These are phyloP conservation scores for Petromus typicus DNA, from an alignment of 2,113 vertebrate genomes.

Conservation along the genomic window DNA sequence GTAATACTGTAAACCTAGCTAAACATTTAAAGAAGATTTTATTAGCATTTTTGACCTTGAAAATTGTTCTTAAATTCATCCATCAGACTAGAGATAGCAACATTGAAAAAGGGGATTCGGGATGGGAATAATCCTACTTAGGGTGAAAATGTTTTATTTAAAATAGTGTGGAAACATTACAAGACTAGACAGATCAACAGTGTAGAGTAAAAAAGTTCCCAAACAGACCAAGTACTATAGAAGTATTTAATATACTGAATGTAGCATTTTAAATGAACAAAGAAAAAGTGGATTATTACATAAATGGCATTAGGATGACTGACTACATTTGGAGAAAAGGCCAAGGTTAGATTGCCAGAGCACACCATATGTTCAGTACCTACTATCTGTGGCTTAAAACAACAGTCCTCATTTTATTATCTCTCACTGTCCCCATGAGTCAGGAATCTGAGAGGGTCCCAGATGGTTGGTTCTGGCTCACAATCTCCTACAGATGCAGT, in stretches of 20 bases:
- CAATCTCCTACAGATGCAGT: background rate
- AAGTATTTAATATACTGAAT: background rate
- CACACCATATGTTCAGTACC: background rate
- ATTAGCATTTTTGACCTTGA: background rate
- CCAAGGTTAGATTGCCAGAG: background rate
- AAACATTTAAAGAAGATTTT: slow-evolving; percentile 38
- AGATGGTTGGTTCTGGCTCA: background rate
- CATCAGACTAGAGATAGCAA: background rate
- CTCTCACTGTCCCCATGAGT: background rate
- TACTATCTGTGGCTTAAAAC: slow-evolving; percentile 1
- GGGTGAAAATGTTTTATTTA: slow-evolving; percentile 28
- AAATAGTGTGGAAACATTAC: background rate
- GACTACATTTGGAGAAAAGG: background rate
- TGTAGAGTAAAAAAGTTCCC: background rate
- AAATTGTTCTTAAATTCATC: slow-evolving; percentile 43
- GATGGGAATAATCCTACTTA: background rate
- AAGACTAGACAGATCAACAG: background rate
- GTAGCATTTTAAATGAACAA: slow-evolving; percentile 11
- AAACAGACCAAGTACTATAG: background rate
- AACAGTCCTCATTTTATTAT: background rate
- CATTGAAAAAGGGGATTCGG: background rate
- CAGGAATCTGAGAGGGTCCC: slow-evolving; percentile 24
- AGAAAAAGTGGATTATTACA: slow-evolving; percentile 23
- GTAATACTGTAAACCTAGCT: slow-evolving; percentile 32
- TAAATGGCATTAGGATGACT: slow-evolving; percentile 3